These are phyloP conservation scores for Amniataba percoides DNA, from an alignment of 2,797 vertebrate species.

Conservation along the genomic window DNA sequence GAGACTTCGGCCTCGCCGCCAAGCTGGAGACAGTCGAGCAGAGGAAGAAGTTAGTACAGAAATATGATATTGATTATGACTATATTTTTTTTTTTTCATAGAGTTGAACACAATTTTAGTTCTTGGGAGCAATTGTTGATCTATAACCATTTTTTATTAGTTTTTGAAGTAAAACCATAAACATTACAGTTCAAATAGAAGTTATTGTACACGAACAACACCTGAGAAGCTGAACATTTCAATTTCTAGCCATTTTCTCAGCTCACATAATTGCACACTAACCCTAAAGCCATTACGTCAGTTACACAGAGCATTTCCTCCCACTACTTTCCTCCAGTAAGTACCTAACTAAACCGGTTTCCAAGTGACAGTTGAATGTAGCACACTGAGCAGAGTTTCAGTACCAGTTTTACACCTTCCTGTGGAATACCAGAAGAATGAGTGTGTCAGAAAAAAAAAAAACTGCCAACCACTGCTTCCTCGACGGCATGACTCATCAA, in stretches of 20 bases:
- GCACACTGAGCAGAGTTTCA: slow-evolving; percentile 54
- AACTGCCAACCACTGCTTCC: not conserved
- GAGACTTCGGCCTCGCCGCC: slow-evolving; percentile 96
- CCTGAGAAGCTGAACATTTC: not conserved
- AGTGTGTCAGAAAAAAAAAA: slow-evolving; percentile 14
- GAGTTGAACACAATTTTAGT: fast-evolving
- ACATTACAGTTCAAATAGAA: not conserved
- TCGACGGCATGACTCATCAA: not conserved
- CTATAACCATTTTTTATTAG: fast-evolving
- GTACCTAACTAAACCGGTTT: slow-evolving; percentile 74
- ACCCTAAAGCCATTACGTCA: slow-evolving; percentile 45
- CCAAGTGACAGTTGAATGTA: slow-evolving; percentile 66
- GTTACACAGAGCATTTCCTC: slow-evolving; percentile 41
- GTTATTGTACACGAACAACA: not conserved
- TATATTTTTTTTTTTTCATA: not conserved
- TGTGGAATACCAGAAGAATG: slow-evolving; percentile 64
- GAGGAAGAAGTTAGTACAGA: slow-evolving; percentile 92
- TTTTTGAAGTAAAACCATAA: not conserved
- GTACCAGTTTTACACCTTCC: slow-evolving; percentile 61
- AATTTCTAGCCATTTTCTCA: not conserved
- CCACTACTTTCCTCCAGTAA: slow-evolving; percentile 34
- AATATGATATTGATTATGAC: too few species aligned
- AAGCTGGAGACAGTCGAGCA: slow-evolving; percentile 92
- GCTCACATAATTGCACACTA: not conserved
- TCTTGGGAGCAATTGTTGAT: not conserved